Evolutionary conservation across 2,888 invertebrate species (phyloP).

Genomic region (Eudasyphora cyanicolor): DNA sequence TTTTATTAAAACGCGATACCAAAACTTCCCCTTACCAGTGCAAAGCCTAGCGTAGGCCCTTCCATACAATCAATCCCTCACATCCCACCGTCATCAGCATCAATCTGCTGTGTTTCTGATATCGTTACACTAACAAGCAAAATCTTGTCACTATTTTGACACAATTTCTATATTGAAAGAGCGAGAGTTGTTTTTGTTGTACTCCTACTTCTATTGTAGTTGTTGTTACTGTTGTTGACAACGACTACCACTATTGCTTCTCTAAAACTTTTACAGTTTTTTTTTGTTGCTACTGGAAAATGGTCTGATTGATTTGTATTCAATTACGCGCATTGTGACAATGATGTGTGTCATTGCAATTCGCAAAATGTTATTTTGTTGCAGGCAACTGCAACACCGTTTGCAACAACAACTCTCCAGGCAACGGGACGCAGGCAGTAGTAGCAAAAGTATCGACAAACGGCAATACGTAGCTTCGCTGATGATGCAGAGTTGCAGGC

Average conservation of each 20-base stretch:
- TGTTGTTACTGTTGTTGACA: too few species aligned
- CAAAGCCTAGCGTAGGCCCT: not conserved
- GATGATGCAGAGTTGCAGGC: conserved; percentile 1
- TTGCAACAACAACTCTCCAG: not conserved
- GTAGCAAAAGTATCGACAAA: not conserved
- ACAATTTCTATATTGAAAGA: conserved; percentile 33
- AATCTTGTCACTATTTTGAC: conserved; percentile 41
- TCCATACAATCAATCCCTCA: not conserved
- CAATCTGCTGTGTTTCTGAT: not conserved
- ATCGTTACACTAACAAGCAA: conserved; percentile 40
- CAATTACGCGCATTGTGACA: conserved; percentile 66
- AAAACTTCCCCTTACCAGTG: conserved; percentile 6
- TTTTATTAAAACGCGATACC: too few species aligned
- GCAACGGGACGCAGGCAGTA: not conserved
- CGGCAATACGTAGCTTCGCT: not conserved
- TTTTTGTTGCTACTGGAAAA: conserved; percentile 2
- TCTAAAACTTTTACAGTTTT: not conserved
- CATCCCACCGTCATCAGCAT: conserved; percentile 3
- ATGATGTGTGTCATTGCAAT: conserved; percentile 50
- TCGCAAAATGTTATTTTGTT: conserved; percentile 36
- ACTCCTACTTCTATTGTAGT: not conserved
- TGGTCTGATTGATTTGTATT: conserved; percentile 67
- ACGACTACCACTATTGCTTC: not conserved
- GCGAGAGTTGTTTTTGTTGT: conserved; percentile 28
- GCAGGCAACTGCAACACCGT: conserved; percentile 11